A percentile compares a stretch with the other conserved stretches of the same genome.
These are phyloP conservation scores for Laticauda laticaudata DNA, from an alignment of 2,113 vertebrate species.

Conservation along the genomic window DNA sequence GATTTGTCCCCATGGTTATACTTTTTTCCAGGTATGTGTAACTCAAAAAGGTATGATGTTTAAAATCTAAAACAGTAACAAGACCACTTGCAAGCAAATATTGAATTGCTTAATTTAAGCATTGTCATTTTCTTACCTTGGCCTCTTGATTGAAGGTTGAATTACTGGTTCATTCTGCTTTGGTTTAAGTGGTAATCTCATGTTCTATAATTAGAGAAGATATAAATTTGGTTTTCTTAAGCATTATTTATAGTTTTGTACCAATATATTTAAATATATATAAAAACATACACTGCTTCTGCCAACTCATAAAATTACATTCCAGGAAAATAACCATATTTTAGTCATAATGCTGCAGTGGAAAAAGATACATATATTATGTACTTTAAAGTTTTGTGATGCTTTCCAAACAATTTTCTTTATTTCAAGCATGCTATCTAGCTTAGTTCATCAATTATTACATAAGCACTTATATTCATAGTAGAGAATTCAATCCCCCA, in stretches of 20 bases:
- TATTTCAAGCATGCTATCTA: neutral
- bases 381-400: neutral
- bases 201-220: constrained; percentile 70
- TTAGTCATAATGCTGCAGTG: neutral
- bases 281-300: neutral
- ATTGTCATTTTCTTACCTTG: constrained; percentile 75
- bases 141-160: constrained; percentile 86
- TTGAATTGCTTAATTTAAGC: rapidly evolving
- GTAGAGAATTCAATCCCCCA: neutral
- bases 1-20: neutral
- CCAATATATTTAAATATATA: neutral
- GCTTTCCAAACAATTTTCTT: neutral
- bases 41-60: neutral
- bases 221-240: neutral
- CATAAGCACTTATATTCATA: neutral
- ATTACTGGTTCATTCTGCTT: constrained; percentile 79
- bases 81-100: neutral
- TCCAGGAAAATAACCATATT: neutral
- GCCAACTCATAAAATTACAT: neutral
- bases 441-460: neutral
- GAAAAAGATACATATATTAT: neutral
- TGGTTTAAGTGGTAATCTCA: constrained; percentile 84
- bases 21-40: neutral
- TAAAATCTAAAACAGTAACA: neutral
- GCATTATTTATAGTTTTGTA: neutral